phyloP scores from a whole-genome alignment of 2,797 vertebrate genomes.

The Pipistrellus nathusii region DNA sequence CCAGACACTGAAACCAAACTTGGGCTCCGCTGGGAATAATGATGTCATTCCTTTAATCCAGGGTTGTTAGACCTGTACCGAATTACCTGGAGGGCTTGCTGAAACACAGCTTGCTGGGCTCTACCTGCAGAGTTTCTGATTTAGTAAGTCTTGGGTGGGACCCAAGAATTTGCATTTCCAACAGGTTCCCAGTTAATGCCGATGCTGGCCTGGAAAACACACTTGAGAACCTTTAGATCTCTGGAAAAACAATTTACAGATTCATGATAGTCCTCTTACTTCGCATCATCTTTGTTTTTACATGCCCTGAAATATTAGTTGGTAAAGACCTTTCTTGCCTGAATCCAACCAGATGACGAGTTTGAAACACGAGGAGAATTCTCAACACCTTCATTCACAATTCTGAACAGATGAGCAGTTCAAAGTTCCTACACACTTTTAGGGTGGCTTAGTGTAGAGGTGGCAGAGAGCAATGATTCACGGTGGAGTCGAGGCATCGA shows the following conservation, averaged over 20 bases:
- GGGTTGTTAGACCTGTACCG: neutral
- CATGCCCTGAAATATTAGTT: neutral
- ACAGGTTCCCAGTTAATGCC: neutral
- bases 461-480: constrained; percentile 57
- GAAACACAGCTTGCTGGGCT: neutral
- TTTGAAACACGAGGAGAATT: constrained; percentile 32
- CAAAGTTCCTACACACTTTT: constrained; percentile 33
- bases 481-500: neutral
- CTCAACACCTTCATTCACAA: constrained; percentile 5
- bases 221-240: constrained; percentile 6
- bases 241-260: constrained; percentile 22
- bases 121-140: neutral
- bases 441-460: constrained; percentile 7
- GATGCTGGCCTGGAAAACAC: neutral
- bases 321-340: neutral
- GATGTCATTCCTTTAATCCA: neutral
- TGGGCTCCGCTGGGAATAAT: constrained; percentile 2
- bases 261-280: neutral
- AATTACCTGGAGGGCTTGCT: constrained; percentile 21
- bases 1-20: neutral
- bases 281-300: constrained; percentile 43
- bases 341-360: constrained; percentile 45
- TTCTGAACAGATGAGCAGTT: neutral
- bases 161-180: constrained; percentile 38
- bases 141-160: neutral